phyloP scores from a whole-genome alignment of 2,113 vertebrate species.

The Vimba vimba region DNA sequence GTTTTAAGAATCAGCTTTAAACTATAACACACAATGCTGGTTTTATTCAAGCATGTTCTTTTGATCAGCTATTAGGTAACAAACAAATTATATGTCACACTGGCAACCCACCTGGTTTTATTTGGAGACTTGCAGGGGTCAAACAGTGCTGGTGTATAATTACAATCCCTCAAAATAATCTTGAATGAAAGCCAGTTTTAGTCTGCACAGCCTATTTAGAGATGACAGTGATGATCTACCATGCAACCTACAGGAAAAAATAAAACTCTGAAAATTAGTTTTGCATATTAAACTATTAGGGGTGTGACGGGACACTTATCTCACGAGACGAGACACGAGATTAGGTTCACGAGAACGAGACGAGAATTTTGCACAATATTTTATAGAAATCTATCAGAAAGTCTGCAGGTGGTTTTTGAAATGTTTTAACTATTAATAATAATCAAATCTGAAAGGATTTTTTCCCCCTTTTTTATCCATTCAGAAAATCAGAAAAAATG shows the following conservation, averaged over 20 bases:
- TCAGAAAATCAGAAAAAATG: background rate
- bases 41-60: background rate
- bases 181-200: slow-evolving; percentile 4
- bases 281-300: too few relatives aligned
- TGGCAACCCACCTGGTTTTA: background rate
- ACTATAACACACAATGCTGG: background rate
- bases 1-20: background rate
- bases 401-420: too few relatives aligned
- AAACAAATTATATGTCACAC: background rate
- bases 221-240: background rate
- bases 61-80: background rate
- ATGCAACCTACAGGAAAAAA: background rate
- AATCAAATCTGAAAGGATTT: too few relatives aligned
- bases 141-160: background rate
- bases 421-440: too few relatives aligned
- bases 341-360: too few relatives aligned
- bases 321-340: too few relatives aligned
- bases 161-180: slow-evolving; percentile 25
- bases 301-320: too few relatives aligned
- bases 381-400: too few relatives aligned
- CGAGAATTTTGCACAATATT: too few relatives aligned
- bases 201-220: background rate
- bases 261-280: too few relatives aligned
- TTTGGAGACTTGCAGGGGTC: background rate
- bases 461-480: background rate